A percentile compares a stretch with the other conserved stretches of the same genome.
phyloP scores from a whole-genome alignment of 2,797 vertebrate species.

The Lerista edwardsae region DNA sequence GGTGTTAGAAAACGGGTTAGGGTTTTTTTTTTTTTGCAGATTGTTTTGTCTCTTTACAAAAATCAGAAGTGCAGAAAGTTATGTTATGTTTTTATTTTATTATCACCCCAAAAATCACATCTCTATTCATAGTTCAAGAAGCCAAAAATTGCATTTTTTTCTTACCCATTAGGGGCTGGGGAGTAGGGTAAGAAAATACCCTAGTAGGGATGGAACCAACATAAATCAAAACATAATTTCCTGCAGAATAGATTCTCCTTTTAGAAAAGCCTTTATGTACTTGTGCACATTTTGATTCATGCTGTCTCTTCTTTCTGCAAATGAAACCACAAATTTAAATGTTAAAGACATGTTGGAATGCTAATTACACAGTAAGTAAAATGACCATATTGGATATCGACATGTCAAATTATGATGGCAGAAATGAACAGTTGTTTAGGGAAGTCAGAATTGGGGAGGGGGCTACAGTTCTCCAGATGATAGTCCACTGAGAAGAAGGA shows the following conservation, averaged over 20 bases:
- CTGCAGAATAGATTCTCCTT: neutral
- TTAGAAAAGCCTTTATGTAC: neutral
- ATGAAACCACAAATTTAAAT: too few species aligned
- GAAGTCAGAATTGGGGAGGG: neutral
- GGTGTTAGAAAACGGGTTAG: too few species aligned
- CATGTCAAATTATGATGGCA: neutral
- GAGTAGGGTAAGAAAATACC: neutral
- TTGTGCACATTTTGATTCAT: slow-evolving; percentile 13
- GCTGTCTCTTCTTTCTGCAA: slow-evolving; percentile 4
- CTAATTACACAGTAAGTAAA: neutral
- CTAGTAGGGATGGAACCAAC: neutral
- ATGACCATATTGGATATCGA: neutral
- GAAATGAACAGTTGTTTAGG: neutral
- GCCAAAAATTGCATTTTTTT: neutral
- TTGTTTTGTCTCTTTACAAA: too few species aligned
- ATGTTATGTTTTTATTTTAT: too few species aligned
- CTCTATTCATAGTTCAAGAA: too few species aligned
- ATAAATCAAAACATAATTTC: neutral
- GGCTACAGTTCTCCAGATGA: neutral
- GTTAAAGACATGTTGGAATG: too few species aligned
- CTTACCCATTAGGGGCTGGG: neutral
- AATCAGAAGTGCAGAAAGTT: too few species aligned
- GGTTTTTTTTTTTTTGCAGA: too few species aligned
- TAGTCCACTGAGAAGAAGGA: neutral
- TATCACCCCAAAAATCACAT: too few species aligned